Evolutionary conservation across 1,140 invertebrate species (phyloP).

Genomic region (Aporrectodea caliginosa): DNA sequence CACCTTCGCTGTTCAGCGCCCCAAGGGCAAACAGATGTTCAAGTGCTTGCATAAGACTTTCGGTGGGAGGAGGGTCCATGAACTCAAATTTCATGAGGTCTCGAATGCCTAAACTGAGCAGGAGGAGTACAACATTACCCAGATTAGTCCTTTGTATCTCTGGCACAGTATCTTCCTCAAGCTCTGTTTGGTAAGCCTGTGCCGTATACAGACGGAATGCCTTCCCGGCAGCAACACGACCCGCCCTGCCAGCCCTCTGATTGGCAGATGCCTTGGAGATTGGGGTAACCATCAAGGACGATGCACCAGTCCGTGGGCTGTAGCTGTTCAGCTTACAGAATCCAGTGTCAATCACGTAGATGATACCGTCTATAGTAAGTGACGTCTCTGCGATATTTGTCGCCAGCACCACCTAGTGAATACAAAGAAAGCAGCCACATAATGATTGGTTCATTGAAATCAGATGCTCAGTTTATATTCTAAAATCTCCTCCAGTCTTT

Average conservation of each 20-base stretch:
- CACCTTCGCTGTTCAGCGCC: slow-evolving; percentile 95
- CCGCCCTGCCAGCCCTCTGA: slow-evolving; percentile 54
- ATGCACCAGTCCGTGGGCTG: slow-evolving; percentile 96
- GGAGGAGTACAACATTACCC: slow-evolving; percentile 55
- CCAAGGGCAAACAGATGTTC: slow-evolving; percentile 97
- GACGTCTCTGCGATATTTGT: slow-evolving; percentile 99
- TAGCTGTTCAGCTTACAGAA: slow-evolving; percentile 99
- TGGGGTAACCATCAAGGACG: slow-evolving; percentile 93
- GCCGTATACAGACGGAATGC: slow-evolving; percentile 87
- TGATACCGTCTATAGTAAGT: slow-evolving; percentile 97
- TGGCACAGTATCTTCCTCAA: slow-evolving; percentile 95
- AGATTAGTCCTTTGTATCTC: slow-evolving; percentile 62
- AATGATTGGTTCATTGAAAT: too few species aligned
- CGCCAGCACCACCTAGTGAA: slow-evolving; percentile 83
- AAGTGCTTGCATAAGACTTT: slow-evolving; percentile 86
- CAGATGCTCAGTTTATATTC: too few species aligned
- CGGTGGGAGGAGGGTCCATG: slow-evolving; percentile 94
- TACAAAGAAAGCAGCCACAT: too few species aligned
- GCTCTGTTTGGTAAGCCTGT: slow-evolving; percentile 95
- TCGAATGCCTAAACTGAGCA: slow-evolving; percentile 68
- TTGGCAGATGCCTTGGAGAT: slow-evolving; percentile 75
- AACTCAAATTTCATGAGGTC: slow-evolving; percentile 99
- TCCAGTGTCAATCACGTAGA: slow-evolving; percentile 98
- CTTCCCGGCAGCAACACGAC: slow-evolving; percentile 68
- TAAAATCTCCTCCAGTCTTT: too few species aligned